These are phyloP conservation scores for Electrophaes corylata DNA, from an alignment of 2,888 invertebrate genomes.

Conservation along the genomic window DNA sequence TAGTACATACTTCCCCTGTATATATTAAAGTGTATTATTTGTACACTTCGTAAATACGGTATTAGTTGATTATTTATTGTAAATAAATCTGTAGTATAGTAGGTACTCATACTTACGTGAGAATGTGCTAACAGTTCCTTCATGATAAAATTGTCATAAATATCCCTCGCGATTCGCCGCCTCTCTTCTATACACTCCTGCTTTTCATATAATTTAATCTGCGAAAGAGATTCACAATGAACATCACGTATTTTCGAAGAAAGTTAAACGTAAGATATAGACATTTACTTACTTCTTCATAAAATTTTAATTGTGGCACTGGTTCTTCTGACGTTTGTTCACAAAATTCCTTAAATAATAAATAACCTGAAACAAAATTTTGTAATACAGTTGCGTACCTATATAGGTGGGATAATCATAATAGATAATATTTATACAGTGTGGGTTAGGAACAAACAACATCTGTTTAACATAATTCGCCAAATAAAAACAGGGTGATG, in stretches of 20 bases:
- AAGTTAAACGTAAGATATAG: conserved; percentile 11
- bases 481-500: conserved; percentile 34
- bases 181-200: conserved; percentile 98
- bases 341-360: conserved; percentile 99
- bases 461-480: conserved; percentile 37
- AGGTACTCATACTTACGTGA: conserved; percentile 98
- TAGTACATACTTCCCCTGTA: too few species aligned
- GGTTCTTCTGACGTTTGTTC: conserved; percentile 98
- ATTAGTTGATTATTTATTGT: too few species aligned
- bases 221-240: conserved; percentile 61
- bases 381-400: conserved; percentile 30
- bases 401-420: conserved; percentile 29
- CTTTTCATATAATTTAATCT: conserved; percentile 99
- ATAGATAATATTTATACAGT: conserved; percentile 30
- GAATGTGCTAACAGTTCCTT: conserved; percentile 99
- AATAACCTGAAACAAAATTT: conserved; percentile 92
- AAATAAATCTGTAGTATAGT: too few species aligned
- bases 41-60: too few species aligned
- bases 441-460: conserved; percentile 28
- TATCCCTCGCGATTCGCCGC: conserved; percentile 96
- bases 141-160: conserved; percentile 99
- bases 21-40: background rate
- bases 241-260: background rate
- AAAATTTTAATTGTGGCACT: conserved; percentile 99
- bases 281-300: conserved; percentile 94